Evolutionary conservation across 2,888 invertebrate genomes (phyloP).

Genomic region (Hirtodrosophila duncani): DNA sequence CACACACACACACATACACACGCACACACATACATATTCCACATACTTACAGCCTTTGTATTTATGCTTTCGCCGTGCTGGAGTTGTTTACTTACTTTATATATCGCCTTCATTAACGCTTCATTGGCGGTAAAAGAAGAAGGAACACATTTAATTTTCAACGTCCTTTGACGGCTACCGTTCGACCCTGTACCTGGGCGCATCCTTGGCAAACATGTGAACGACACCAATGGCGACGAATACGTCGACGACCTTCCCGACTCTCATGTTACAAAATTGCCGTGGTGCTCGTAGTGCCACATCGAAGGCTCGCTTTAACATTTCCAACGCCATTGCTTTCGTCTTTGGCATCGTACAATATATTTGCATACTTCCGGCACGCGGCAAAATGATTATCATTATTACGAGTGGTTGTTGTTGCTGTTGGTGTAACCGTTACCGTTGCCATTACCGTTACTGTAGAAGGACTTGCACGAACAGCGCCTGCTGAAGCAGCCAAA

Average conservation of each 20-base stretch:
- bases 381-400: slow-evolving; percentile 71
- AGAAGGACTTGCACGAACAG: slow-evolving; percentile 43
- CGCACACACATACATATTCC: background rate
- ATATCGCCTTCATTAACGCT: slow-evolving; percentile 63
- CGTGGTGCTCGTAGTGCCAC: too few species aligned
- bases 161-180: slow-evolving; percentile 34
- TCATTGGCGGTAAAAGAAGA: slow-evolving; percentile 42
- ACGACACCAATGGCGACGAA: slow-evolving; percentile 11
- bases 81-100: slow-evolving; percentile 43
- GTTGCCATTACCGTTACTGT: slow-evolving; percentile 71
- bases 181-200: slow-evolving; percentile 24
- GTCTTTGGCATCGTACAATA: slow-evolving; percentile 43
- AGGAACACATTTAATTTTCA: slow-evolving; percentile 45
- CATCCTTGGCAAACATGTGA: slow-evolving; percentile 27
- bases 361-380: slow-evolving; percentile 72
- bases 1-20: slow-evolving; percentile 11
- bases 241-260: too few species aligned
- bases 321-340: slow-evolving; percentile 15
- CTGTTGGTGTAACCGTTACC: slow-evolving; percentile 70
- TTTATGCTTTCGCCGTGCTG: slow-evolving; percentile 41
- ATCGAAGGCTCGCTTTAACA: background rate
- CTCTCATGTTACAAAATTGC: too few species aligned
- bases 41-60: slow-evolving; percentile 23
- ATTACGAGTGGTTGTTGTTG: slow-evolving; percentile 68
- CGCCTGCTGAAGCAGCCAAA: slow-evolving; percentile 21